Base-by-base conservation (phyloP, 2,888 invertebrate genomes). In the Chelonus formosanus region DNA sequence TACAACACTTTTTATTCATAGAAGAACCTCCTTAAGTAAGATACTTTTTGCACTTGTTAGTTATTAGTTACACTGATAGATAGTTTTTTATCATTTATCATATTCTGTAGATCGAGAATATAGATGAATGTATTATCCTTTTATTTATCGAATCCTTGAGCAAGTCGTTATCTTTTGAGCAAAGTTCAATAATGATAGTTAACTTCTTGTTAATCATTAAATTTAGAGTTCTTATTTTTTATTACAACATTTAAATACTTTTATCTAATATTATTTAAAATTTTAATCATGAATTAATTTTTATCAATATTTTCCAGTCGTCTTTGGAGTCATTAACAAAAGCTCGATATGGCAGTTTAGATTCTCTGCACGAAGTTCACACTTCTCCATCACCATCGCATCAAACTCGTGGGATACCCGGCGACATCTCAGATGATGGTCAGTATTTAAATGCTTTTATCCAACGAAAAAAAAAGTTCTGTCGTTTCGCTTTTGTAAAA, bases 311-410 rank as follows among this genome's bases (percentile, higher is more conserved):
- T 68, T 62, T 72, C 69, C 65, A 82, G 80, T 68, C 78, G 47
- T 75, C 74, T 8, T 66, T 76, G 71, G 81, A 76, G 56, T 70
- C 75, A 52, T 59, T 78, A 36, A 75, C 76, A 8, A 78, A 80
- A 5, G 75, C 80, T 69, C 81, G 86, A 57, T 85, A 86, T 64
- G 88, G 88, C 34, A 88, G 88, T 43, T 80, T 88, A 70, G 89
- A 89, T 75, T 89, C 89, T 1, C 78, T 88, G 8, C 85, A 88
- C 71, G 88, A 88, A 65, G 76, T 80, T 35, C 80, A 83, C 43
- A 71, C 82, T 61, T 76, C 81, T 61, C 74, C 83, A 67, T 76
- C 79, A 65, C 76, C 85, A 71, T 79, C 83, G 65, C 78, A 76
- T 59, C 81, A 81, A 50, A 78, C 78, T 8, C 75, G 79, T 50